Evolutionary conservation across 1,140 invertebrate species (phyloP).

Genomic region (Lysiphlebus fabarum): DNA sequence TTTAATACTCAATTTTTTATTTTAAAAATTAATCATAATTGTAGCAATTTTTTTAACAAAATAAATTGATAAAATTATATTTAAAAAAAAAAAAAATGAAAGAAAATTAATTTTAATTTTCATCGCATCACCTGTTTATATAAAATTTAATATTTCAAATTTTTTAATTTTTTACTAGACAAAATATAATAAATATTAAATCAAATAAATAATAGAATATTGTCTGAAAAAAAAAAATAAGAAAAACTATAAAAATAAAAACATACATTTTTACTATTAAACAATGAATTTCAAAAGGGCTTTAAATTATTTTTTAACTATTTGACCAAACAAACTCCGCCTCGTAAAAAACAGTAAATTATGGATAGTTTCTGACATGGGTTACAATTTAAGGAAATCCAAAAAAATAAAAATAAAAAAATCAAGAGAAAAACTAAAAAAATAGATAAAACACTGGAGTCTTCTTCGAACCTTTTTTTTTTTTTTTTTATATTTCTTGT

Average conservation of each 20-base stretch:
- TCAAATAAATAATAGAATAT: too few relatives aligned
- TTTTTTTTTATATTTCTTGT: background rate
- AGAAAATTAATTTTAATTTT: slow-evolving; percentile 49
- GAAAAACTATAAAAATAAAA: too few relatives aligned
- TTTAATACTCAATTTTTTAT: too few relatives aligned
- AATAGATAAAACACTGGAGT: slow-evolving; percentile 6
- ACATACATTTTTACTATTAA: too few relatives aligned
- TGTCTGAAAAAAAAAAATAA: too few relatives aligned
- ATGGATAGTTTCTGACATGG: slow-evolving; percentile 29
- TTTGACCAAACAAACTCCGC: slow-evolving; percentile 26
- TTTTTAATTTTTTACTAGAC: background rate
- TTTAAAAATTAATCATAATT: background rate
- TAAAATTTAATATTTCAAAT: background rate
- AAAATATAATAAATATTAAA: background rate
- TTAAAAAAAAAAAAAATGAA: too few relatives aligned
- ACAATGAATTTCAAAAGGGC: slow-evolving; percentile 6
- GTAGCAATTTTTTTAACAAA: background rate
- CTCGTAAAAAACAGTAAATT: slow-evolving; percentile 36
- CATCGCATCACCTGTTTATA: slow-evolving; percentile 41
- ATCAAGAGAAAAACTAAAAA: too few relatives aligned
- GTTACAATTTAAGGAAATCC: slow-evolving; percentile 20
- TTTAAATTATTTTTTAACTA: slow-evolving; percentile 38
- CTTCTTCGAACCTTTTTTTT: slow-evolving; percentile 23
- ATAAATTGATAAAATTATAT: background rate
- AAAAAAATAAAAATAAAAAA: too few relatives aligned